A percentile compares a stretch with the other conserved stretches of the same genome.
phyloP scores from a whole-genome alignment of 2,888 invertebrate genomes.

The Achlya flavicornis region DNA sequence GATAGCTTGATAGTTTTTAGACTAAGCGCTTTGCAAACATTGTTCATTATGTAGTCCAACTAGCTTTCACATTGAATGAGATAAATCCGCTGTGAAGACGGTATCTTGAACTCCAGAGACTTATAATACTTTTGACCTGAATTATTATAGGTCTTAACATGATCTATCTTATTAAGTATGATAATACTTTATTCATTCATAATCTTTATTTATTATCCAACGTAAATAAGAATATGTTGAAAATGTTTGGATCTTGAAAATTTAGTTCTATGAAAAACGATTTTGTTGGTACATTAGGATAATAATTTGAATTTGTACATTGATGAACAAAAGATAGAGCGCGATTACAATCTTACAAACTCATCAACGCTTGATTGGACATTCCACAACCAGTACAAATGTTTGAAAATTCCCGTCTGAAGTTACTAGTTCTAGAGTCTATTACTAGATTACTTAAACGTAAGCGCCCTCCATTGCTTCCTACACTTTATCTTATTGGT shows the following conservation, averaged over 20 bases:
- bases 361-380: not conserved
- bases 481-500: conserved; percentile 62
- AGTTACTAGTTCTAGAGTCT: not conserved
- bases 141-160: not conserved
- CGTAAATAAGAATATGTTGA: no score
- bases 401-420: not conserved
- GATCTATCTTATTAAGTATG: no score
- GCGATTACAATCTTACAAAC: not conserved
- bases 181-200: no score
- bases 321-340: not conserved
- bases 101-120: not conserved
- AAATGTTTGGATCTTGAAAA: no score
- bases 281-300: no score
- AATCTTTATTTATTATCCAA: no score
- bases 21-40: not conserved
- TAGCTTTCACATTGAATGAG: conserved; percentile 4
- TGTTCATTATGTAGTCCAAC: conserved; percentile 9
- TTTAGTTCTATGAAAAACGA: no score
- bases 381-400: not conserved
- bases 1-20: not conserved
- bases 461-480: conserved; percentile 36
- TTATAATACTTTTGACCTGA: not conserved
- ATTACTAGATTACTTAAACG: conserved; percentile 26
- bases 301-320: no score
- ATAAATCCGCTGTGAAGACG: conserved; percentile 6